Conservation (phyloP, 2,113 vertebrate genomes). For the Petrocephalus microphthalmus region DNA sequence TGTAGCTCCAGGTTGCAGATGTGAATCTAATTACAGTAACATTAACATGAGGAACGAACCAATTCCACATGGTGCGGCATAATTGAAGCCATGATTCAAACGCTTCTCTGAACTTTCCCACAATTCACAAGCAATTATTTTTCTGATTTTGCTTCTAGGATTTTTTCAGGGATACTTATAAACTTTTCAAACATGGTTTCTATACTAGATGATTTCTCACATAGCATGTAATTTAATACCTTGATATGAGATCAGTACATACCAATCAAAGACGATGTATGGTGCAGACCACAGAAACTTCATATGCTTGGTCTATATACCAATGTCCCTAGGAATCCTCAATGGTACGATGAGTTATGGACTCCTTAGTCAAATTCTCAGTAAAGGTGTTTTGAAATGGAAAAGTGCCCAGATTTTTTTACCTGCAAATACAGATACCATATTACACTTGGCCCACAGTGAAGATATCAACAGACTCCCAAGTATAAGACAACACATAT, state of each 20-base stretch:
- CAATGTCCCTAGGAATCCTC: background rate
- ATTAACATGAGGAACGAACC: constrained; percentile 23
- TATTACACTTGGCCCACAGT: background rate
- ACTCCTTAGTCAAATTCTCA: background rate
- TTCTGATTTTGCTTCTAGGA: background rate
- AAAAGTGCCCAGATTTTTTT: background rate
- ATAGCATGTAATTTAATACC: background rate
- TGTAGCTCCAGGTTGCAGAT: constrained; percentile 27
- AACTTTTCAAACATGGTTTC: background rate
- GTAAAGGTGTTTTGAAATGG: background rate
- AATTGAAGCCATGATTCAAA: constrained; percentile 19
- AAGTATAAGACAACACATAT: background rate
- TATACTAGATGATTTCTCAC: background rate
- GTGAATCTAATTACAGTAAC: constrained; percentile 40
- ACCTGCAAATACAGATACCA: background rate
- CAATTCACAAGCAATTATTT: background rate
- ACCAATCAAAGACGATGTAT: background rate
- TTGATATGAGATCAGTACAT: background rate
- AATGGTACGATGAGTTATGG: background rate
- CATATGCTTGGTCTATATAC: background rate
- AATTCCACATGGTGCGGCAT: constrained; percentile 19
- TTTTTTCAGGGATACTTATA: background rate
- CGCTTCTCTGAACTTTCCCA: background rate
- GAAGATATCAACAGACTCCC: background rate
- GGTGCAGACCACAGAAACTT: background rate